These are phyloP conservation scores for Selenia dentaria DNA, from an alignment of 2,888 invertebrate genomes.

Conservation along the genomic window DNA sequence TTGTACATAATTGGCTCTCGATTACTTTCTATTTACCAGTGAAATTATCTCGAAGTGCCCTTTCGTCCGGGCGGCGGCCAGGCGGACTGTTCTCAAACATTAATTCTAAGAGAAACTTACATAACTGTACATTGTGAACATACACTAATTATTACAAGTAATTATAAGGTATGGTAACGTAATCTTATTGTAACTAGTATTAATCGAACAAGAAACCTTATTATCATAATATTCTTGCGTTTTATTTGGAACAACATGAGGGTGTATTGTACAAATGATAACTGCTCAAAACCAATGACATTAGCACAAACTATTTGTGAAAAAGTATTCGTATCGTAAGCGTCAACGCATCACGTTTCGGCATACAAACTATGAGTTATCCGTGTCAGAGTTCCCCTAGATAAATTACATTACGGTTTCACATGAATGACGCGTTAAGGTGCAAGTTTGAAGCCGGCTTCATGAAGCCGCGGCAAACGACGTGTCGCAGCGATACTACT, in stretches of 20 bases:
- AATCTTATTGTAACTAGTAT: constrained; percentile 83
- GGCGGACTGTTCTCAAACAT: constrained; percentile 76
- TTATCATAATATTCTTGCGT: constrained; percentile 79
- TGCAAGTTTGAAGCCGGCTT: no score
- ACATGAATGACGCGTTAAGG: no score
- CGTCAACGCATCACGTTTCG: no score
- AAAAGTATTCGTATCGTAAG: no score
- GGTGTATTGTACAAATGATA: no score
- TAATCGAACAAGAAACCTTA: constrained; percentile 84
- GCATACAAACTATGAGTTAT: no score
- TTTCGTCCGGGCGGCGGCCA: constrained; percentile 77
- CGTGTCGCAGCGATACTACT: no score
- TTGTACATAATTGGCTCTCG: constrained; percentile 42
- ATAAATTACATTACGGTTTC: no score
- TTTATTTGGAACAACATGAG: constrained; percentile 63
- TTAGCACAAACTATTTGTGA: no score
- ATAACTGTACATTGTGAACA: constrained; percentile 84
- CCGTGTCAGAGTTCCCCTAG: no score
- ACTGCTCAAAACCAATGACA: no score
- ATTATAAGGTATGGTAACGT: constrained; percentile 71
- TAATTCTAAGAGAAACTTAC: constrained; percentile 68
- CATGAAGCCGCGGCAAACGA: no score
- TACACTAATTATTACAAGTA: constrained; percentile 77
- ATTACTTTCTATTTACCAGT: constrained; percentile 57
- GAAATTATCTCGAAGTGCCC: constrained; percentile 76